Percentiles rank a stretch among this genome's conserved stretches.
Conservation (phyloP, 2,113 vertebrate genomes). For the Mormyrus lacerda region DNA sequence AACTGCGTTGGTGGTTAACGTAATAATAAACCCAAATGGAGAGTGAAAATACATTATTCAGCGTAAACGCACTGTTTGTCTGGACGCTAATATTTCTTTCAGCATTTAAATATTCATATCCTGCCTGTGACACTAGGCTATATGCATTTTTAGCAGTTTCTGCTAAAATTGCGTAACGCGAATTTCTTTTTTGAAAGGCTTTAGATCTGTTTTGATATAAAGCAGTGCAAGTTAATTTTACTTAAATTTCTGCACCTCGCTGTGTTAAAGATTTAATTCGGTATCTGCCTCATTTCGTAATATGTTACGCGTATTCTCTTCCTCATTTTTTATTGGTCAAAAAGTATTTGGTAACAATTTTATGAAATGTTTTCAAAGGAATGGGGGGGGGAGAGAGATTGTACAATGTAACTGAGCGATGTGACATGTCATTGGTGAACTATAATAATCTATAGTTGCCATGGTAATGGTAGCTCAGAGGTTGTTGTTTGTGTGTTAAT, state of each 20-base stretch:
- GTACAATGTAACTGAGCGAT: not conserved
- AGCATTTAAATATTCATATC: not conserved
- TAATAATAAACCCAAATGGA: not conserved
- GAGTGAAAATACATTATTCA: not conserved
- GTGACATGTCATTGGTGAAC: not conserved
- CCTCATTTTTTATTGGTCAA: not conserved
- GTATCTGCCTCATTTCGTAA: not conserved
- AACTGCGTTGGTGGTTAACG: not conserved
- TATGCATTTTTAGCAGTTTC: conserved; percentile 1
- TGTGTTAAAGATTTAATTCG: not conserved
- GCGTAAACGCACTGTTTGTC: not conserved
- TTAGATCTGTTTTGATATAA: not conserved
- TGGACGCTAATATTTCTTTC: not conserved
- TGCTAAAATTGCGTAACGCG: not conserved
- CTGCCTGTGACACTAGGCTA: not conserved
- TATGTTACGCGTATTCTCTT: not conserved
- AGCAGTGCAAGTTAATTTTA: not conserved
- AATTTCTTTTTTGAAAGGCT: not conserved
- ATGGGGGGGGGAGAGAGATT: not conserved
- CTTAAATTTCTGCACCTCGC: not conserved
- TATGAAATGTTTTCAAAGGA: not conserved
- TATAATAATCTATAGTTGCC: not conserved
- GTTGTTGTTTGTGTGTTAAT: not conserved
- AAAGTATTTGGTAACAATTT: not conserved
- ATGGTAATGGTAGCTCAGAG: not conserved